Evolutionary conservation across 2,113 vertebrate genomes (phyloP).

Genomic region (Caloenas nicobarica): DNA sequence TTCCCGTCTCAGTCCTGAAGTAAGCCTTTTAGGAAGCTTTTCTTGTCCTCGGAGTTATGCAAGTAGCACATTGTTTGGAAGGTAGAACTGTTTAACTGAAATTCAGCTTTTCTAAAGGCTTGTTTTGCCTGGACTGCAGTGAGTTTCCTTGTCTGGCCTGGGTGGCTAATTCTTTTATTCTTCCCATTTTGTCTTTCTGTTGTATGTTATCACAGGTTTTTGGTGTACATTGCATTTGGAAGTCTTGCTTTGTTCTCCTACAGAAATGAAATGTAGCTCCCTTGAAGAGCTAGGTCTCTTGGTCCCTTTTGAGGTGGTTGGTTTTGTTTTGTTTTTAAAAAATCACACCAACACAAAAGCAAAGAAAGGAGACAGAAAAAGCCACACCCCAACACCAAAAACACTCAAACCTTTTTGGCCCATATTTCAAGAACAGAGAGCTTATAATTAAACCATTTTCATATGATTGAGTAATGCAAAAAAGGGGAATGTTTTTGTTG

Average conservation of each 20-base stretch:
- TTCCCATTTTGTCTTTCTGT: not conserved
- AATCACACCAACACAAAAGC: not conserved
- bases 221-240: not conserved
- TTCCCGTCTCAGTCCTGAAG: not conserved
- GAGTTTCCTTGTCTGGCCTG: not conserved
- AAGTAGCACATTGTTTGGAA: not conserved
- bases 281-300: not conserved
- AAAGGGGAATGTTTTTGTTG: not conserved
- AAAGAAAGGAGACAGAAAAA: not conserved
- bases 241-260: not conserved
- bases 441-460: not conserved
- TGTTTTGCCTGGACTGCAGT: not conserved
- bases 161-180: not conserved
- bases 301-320: not conserved
- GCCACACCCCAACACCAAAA: not conserved
- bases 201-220: not conserved
- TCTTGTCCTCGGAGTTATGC: not conserved
- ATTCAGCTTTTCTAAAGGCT: not conserved
- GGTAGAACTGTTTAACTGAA: not conserved
- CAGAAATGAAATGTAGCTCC: not conserved
- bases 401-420: not conserved
- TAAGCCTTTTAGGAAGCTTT: not conserved
- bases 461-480: not conserved
- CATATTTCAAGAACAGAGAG: not conserved
- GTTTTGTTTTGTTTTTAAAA: not conserved